Conservation (phyloP, 1,140 invertebrate species). For the Drosophila micromelanica region DNA sequence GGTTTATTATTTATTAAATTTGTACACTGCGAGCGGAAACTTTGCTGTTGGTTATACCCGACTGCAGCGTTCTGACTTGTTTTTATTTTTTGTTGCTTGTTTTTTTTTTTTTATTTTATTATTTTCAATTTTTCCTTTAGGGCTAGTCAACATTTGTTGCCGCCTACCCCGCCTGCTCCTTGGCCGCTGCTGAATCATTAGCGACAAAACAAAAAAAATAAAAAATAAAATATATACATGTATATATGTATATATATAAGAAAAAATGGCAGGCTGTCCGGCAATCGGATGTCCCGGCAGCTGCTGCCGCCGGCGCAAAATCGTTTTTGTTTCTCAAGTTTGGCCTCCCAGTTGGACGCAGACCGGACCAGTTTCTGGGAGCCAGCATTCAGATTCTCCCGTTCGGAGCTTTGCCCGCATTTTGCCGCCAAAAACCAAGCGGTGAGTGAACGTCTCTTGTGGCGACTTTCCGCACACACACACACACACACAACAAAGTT, state of each 20-base stretch:
- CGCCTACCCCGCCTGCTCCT: neutral
- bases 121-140: conserved; percentile 65
- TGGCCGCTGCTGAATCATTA: conserved; percentile 60
- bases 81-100: no score
- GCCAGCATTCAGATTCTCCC: no score
- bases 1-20: conserved; percentile 35
- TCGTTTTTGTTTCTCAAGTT: conserved; percentile 75
- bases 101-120: conserved; percentile 22
- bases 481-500: conserved; percentile 1
- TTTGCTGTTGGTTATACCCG: no score
- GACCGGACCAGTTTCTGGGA: no score
- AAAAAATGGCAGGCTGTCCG: conserved; percentile 5
- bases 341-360: conserved; percentile 14
- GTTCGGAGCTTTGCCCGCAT: no score
- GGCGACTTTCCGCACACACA: no score
- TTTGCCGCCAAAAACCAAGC: no score
- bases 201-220: conserved; percentile 48
- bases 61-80: no score
- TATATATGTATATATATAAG: neutral
- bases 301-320: conserved; percentile 62
- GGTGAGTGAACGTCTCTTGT: no score
- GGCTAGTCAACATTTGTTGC: conserved; percentile 69
- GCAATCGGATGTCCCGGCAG: conserved; percentile 23
- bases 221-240: neutral
- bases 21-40: no score